Percentiles rank a stretch among this genome's conserved stretches.
Evolutionary conservation across 1,140 invertebrate species (phyloP).

Genomic region (Schmidtea mediterranea): DNA sequence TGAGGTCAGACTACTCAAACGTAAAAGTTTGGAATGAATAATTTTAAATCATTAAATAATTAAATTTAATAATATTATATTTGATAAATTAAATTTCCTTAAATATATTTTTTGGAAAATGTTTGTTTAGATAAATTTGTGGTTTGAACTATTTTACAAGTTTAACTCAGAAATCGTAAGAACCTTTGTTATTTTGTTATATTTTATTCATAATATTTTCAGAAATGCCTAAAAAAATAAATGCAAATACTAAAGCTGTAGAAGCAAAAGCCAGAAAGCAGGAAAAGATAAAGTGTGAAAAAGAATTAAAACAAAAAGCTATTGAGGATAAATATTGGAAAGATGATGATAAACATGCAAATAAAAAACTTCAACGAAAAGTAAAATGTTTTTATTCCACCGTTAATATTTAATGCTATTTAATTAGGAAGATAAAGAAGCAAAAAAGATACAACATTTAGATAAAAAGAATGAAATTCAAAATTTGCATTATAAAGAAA

Average conservation of each 20-base stretch:
- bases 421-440: constrained; percentile 68
- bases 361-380: constrained; percentile 65
- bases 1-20: too few relatives aligned
- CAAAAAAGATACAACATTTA: constrained; percentile 51
- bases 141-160: too few relatives aligned
- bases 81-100: too few relatives aligned
- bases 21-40: too few relatives aligned
- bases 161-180: too few relatives aligned
- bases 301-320: constrained; percentile 40
- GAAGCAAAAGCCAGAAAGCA: constrained; percentile 55
- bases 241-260: constrained; percentile 60
- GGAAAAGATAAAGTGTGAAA: constrained; percentile 36
- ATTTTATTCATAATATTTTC: too few relatives aligned
- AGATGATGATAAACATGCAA: constrained; percentile 65
- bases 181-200: too few relatives aligned
- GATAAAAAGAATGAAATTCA: constrained; percentile 61
- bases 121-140: too few relatives aligned
- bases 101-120: too few relatives aligned
- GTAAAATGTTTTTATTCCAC: constrained; percentile 22
- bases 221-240: constrained; percentile 81
- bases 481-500: constrained; percentile 57
- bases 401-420: neutral
- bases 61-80: too few relatives aligned
- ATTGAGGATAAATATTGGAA: constrained; percentile 63
- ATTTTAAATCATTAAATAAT: too few relatives aligned